phyloP scores from a whole-genome alignment of 2,888 invertebrate species.

The Ectemnius cavifrons region DNA sequence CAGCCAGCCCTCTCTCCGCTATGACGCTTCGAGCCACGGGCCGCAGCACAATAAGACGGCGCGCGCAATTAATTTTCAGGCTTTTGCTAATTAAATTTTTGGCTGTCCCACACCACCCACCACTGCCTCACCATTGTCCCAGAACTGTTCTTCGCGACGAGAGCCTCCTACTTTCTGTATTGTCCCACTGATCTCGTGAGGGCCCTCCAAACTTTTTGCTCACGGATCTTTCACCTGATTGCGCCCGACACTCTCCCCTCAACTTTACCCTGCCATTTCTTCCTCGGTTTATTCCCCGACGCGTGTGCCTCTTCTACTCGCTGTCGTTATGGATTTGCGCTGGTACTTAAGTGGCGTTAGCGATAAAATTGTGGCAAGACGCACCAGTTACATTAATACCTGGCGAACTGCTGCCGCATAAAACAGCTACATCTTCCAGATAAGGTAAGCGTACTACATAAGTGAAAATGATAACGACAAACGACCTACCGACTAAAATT shows the following conservation, averaged over 20 bases:
- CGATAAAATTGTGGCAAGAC: no score
- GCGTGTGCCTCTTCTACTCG: no score
- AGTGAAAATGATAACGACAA: background rate
- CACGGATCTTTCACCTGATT: no score
- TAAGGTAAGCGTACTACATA: background rate
- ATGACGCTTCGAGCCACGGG: constrained; percentile 58
- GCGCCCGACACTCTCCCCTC: constrained; percentile 7
- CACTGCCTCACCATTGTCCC: constrained; percentile 25
- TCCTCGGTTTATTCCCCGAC: background rate
- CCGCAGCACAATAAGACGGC: constrained; percentile 71
- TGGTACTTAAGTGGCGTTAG: no score
- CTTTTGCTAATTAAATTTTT: constrained; percentile 77
- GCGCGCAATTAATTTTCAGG: constrained; percentile 75
- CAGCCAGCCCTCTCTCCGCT: constrained; percentile 41
- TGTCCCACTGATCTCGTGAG: constrained; percentile 23
- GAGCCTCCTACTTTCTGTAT: constrained; percentile 34
- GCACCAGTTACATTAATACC: no score
- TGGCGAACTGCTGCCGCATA: no score
- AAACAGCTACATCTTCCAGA: background rate
- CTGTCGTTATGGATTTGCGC: no score
- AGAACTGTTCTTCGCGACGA: constrained; percentile 28
- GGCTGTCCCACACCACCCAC: constrained; percentile 41
- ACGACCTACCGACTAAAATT: no score
- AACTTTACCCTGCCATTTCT: no score
- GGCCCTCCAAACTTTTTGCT: background rate